Evolutionary conservation across 1,140 invertebrate genomes (phyloP).

Genomic region (Dicyema japonicum): DNA sequence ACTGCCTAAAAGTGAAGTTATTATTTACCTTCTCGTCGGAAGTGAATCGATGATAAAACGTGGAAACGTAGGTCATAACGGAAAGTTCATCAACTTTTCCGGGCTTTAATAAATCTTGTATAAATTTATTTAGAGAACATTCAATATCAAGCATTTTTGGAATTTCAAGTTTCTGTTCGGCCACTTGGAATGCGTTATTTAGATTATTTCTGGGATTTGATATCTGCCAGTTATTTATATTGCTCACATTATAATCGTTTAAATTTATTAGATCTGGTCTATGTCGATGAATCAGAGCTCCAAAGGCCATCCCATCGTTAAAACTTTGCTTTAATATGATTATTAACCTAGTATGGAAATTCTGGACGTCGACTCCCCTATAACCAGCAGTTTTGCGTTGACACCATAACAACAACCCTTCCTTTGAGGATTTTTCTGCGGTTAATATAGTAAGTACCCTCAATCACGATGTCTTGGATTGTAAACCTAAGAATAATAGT

Average conservation of each 20-base stretch:
- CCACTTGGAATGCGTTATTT: slow-evolving; percentile 70
- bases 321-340: no score
- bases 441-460: slow-evolving; percentile 24
- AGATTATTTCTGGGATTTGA: slow-evolving; percentile 34
- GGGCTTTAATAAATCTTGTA: no score
- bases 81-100: slow-evolving; percentile 91
- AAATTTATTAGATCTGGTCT: slow-evolving; percentile 55
- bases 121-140: no score
- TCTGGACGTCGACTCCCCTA: slow-evolving; percentile 43
- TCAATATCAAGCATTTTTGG: slow-evolving; percentile 48
- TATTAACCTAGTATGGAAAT: slow-evolving; percentile 52
- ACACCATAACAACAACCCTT: slow-evolving; percentile 82
- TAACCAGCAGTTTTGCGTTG: slow-evolving; percentile 68
- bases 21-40: slow-evolving; percentile 67
- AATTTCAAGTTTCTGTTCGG: slow-evolving; percentile 56
- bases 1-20: slow-evolving; percentile 40
- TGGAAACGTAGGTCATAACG: slow-evolving; percentile 97
- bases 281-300: slow-evolving; percentile 74
- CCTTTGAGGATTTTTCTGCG: slow-evolving; percentile 49
- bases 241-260: slow-evolving; percentile 33
- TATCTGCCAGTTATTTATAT: slow-evolving; percentile 31
- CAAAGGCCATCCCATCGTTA: slow-evolving; percentile 70
- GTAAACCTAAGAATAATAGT: slow-evolving; percentile 80
- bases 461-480: slow-evolving; percentile 77
- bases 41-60: slow-evolving; percentile 98